Evolutionary conservation across 1,140 invertebrate genomes (phyloP).

Genomic region (Eupristina koningsbergeri): DNA sequence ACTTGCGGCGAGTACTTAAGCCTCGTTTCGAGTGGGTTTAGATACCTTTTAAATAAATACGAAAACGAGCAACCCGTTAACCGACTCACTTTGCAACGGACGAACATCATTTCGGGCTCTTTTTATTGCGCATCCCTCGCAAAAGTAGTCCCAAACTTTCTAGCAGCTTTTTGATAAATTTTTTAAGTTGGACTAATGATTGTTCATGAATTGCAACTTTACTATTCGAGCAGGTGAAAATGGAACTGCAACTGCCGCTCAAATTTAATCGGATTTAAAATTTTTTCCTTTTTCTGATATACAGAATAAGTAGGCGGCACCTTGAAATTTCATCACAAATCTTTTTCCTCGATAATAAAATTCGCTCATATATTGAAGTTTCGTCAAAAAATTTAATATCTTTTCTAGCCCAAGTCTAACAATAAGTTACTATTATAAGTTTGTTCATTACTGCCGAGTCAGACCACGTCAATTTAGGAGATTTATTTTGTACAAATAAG

Average conservation of each 20-base stretch:
- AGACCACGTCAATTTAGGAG: background rate
- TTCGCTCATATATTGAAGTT: conserved; percentile 31
- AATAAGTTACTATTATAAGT: background rate
- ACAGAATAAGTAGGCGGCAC: conserved; percentile 55
- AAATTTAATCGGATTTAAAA: background rate
- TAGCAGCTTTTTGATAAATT: background rate
- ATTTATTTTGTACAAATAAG: background rate
- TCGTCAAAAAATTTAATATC: conserved; percentile 9
- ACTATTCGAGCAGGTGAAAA: conserved; percentile 31
- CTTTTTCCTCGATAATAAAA: conserved; percentile 40
- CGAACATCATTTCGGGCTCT: background rate
- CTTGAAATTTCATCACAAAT: conserved; percentile 51
- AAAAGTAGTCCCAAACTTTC: background rate
- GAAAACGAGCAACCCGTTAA: too few relatives aligned
- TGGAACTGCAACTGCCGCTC: conserved; percentile 2
- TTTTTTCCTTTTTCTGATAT: conserved; percentile 7
- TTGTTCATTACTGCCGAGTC: conserved; percentile 1
- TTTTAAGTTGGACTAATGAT: conserved; percentile 7
- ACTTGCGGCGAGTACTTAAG: background rate
- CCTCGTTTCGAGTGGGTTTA: background rate
- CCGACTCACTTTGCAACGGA: background rate
- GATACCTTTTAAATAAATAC: background rate
- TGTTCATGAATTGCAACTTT: conserved; percentile 27
- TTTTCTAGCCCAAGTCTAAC: background rate
- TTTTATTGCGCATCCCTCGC: background rate